Percentiles rank a stretch among this genome's conserved stretches.
Conservation (phyloP, 2,113 vertebrate genomes). For the Jacana jacana region DNA sequence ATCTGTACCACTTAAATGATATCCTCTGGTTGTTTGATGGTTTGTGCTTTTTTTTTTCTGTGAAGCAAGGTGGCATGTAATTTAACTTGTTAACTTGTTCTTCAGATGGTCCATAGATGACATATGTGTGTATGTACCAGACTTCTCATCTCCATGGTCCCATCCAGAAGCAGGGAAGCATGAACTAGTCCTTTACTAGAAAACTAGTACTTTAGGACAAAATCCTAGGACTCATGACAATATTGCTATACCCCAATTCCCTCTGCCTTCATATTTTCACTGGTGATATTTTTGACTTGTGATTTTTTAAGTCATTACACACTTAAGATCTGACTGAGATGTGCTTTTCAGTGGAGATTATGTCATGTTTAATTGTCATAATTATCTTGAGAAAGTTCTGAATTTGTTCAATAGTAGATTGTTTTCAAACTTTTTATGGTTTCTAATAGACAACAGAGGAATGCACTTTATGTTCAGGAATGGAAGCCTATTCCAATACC, state of each 20-base stretch:
- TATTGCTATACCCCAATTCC: background rate
- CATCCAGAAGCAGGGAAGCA: background rate
- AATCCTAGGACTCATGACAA: background rate
- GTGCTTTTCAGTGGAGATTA: background rate
- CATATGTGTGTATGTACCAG: background rate
- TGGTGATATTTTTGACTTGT: background rate
- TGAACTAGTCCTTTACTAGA: background rate
- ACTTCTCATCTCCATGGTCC: background rate
- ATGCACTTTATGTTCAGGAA: background rate
- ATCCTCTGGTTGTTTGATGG: background rate
- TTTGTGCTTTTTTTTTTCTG: background rate
- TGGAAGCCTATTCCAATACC: background rate
- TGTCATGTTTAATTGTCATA: background rate
- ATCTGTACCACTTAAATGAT: background rate
- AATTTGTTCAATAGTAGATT: background rate
- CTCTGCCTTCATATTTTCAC: background rate
- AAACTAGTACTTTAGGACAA: background rate
- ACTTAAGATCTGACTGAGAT: background rate
- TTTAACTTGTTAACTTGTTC: background rate
- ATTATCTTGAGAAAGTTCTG: background rate
- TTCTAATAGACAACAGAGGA: background rate
- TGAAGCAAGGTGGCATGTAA: background rate
- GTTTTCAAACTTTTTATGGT: background rate
- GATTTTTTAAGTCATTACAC: background rate
- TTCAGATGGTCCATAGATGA: background rate